Conservation (phyloP, 1,140 invertebrate genomes). For the Anastatus disparis region DNA sequence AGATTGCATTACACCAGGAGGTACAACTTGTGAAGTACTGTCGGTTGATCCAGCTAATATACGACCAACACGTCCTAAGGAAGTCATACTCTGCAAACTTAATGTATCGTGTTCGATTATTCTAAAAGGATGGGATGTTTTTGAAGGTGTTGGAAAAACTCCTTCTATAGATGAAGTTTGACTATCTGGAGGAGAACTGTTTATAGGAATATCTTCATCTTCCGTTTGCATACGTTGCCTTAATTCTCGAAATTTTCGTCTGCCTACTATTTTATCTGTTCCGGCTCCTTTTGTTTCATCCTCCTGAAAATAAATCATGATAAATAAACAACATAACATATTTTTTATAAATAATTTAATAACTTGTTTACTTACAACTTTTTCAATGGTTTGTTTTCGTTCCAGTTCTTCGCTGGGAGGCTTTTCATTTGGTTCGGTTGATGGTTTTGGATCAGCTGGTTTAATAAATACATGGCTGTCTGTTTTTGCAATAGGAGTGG, state of each 20-base stretch:
- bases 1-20: constrained; percentile 47
- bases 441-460: constrained; percentile 55
- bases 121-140: constrained; percentile 79
- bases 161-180: constrained; percentile 76
- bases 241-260: constrained; percentile 82
- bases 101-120: constrained; percentile 88
- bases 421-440: constrained; percentile 47
- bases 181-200: constrained; percentile 80
- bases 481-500: constrained; percentile 46
- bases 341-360: no score
- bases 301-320: constrained; percentile 58
- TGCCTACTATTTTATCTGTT: constrained; percentile 64
- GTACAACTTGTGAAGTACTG: constrained; percentile 63
- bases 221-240: constrained; percentile 85
- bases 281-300: constrained; percentile 53
- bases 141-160: constrained; percentile 66
- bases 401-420: constrained; percentile 42
- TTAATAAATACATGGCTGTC: constrained; percentile 61
- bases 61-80: constrained; percentile 80
- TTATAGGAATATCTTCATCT: constrained; percentile 75
- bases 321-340: no score
- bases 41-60: constrained; percentile 76
- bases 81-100: constrained; percentile 87
- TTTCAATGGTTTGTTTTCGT: constrained; percentile 51
- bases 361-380: constrained; percentile 53